Evolutionary conservation across 1,140 invertebrate genomes (phyloP).

Genomic region (Eurosta solidaginis): DNA sequence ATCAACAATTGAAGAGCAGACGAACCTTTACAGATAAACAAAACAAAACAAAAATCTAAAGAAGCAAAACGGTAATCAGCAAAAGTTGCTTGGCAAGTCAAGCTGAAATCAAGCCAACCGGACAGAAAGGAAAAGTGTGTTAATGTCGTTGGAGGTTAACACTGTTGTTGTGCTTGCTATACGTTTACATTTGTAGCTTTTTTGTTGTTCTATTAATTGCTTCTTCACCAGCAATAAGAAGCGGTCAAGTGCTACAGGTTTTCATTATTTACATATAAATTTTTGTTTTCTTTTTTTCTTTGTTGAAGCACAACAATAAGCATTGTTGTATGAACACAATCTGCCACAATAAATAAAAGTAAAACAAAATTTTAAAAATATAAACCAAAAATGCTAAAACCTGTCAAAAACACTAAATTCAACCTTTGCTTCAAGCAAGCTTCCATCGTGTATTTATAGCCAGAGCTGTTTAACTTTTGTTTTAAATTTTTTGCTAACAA

Average conservation of each 20-base stretch:
- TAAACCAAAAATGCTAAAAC: neutral
- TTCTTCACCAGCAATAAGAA: neutral
- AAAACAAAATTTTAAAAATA: neutral
- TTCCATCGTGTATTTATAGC: neutral
- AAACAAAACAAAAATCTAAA: neutral
- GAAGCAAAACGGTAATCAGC: neutral
- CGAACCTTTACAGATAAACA: neutral
- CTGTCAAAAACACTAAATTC: neutral
- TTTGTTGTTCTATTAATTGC: neutral
- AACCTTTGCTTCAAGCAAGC: neutral
- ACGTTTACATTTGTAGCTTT: neutral
- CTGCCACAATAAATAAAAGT: neutral
- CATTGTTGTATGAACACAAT: neutral
- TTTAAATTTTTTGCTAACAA: neutral
- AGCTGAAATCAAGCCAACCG: neutral
- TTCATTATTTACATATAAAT: neutral
- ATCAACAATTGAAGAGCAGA: neutral
- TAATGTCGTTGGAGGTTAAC: conserved; percentile 25
- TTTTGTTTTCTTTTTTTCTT: neutral
- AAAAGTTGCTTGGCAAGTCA: neutral
- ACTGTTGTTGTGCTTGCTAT: neutral
- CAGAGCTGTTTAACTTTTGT: neutral
- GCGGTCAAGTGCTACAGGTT: conserved; percentile 17
- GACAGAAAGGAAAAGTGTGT: conserved; percentile 23
- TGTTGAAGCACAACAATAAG: neutral